phyloP scores from a whole-genome alignment of 2,888 invertebrate species.

The Abscondita cerata region DNA sequence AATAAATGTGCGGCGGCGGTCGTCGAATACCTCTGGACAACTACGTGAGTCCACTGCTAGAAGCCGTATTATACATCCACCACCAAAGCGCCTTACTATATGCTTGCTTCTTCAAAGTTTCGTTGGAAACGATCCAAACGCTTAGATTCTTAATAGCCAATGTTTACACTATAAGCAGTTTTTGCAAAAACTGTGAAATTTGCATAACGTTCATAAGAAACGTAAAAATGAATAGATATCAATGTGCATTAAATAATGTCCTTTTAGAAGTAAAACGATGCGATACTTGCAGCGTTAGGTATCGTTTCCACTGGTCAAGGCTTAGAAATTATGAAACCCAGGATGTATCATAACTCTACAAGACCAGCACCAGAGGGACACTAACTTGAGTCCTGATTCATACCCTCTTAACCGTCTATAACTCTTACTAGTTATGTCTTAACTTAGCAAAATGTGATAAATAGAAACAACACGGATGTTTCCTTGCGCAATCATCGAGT shows the following conservation, averaged over 20 bases:
- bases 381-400: slow-evolving; percentile 39
- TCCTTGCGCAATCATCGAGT: slow-evolving; percentile 37
- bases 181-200: too few relatives aligned
- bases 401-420: slow-evolving; percentile 33
- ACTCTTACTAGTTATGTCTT: slow-evolving; percentile 32
- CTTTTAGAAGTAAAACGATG: neutral
- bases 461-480: slow-evolving; percentile 39
- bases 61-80: slow-evolving; percentile 30
- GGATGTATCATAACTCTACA: slow-evolving; percentile 37
- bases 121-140: slow-evolving; percentile 22
- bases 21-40: slow-evolving; percentile 31
- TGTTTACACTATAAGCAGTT: too few relatives aligned
- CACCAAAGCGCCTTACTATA: slow-evolving; percentile 18
- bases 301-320: slow-evolving; percentile 27
- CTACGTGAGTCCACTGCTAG: slow-evolving; percentile 36
- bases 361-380: slow-evolving; percentile 37
- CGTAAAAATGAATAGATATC: too few relatives aligned
- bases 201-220: too few relatives aligned
- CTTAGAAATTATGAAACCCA: slow-evolving; percentile 28
- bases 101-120: neutral
- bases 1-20: slow-evolving; percentile 29
- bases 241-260: neutral
- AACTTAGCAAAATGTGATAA: slow-evolving; percentile 40
- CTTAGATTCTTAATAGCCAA: too few relatives aligned
- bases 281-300: slow-evolving; percentile 19